phyloP scores from a whole-genome alignment of 2,113 vertebrate genomes.

The Catharus bicknelli region DNA sequence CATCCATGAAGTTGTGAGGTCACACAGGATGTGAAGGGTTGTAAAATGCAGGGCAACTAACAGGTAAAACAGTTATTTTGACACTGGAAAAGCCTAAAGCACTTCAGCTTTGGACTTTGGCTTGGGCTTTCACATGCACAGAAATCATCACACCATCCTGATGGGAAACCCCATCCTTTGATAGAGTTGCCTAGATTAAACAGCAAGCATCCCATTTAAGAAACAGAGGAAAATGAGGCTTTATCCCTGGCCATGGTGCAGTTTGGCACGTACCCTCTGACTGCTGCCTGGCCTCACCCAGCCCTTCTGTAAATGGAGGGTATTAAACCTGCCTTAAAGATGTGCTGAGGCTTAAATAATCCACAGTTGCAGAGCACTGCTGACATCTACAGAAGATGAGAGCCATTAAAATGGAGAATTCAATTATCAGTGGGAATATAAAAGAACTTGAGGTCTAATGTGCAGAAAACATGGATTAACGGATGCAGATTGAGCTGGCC shows the following conservation, averaged over 20 bases:
- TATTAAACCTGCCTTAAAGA: slow-evolving; percentile 16
- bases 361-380: background rate
- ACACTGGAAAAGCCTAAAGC: background rate
- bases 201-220: background rate
- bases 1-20: background rate
- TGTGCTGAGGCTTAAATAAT: slow-evolving; percentile 33
- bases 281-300: background rate
- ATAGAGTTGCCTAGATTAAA: background rate
- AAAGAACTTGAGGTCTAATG: background rate
- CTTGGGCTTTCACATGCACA: background rate
- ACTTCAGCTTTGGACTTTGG: background rate
- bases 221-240: background rate
- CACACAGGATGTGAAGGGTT: background rate
- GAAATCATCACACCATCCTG: background rate
- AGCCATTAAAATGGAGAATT: slow-evolving; percentile 11
- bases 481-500: background rate
- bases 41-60: background rate
- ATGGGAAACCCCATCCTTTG: background rate
- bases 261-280: background rate
- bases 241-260: background rate
- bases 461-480: background rate
- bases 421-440: background rate
- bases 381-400: slow-evolving; percentile 17
- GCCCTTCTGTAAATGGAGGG: background rate
- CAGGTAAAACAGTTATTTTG: background rate